Conservation (phyloP, 2,797 vertebrate genomes). For the Enteromius viviparus region DNA sequence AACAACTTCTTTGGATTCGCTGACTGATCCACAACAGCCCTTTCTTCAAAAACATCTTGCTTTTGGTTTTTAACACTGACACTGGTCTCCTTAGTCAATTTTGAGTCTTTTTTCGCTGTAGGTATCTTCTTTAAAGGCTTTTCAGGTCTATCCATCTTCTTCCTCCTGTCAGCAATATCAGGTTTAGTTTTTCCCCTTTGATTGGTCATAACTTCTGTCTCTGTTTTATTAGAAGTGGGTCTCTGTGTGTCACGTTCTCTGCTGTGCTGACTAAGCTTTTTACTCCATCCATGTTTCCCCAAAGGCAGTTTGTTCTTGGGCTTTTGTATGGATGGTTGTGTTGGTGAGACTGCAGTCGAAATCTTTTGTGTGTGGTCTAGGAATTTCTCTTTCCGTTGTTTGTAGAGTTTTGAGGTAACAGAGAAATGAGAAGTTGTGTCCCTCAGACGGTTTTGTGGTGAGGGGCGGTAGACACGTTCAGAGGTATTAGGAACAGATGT, state of each 20-base stretch:
- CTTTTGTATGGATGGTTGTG: slow-evolving; percentile 72
- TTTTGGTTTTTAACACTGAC: slow-evolving; percentile 79
- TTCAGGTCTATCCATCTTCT: slow-evolving; percentile 73
- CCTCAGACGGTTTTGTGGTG: slow-evolving; percentile 55
- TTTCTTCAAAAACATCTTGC: slow-evolving; percentile 68
- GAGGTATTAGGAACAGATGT: slow-evolving; percentile 56
- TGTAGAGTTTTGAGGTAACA: slow-evolving; percentile 47
- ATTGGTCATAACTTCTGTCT: slow-evolving; percentile 62
- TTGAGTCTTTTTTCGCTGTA: slow-evolving; percentile 74
- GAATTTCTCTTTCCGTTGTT: slow-evolving; percentile 75
- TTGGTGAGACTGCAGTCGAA: slow-evolving; percentile 59
- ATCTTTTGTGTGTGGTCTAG: slow-evolving; percentile 71
- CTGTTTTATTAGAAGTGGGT: slow-evolving; percentile 68
- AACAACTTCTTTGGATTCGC: slow-evolving; percentile 68
- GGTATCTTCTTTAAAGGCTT: slow-evolving; percentile 79
- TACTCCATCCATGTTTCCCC: slow-evolving; percentile 75
- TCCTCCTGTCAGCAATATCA: slow-evolving; percentile 74
- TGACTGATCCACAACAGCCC: slow-evolving; percentile 70
- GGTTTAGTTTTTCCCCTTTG: slow-evolving; percentile 75
- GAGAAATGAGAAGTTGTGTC: slow-evolving; percentile 53
- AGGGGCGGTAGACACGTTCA: slow-evolving; percentile 68
- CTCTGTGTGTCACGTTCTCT: slow-evolving; percentile 72
- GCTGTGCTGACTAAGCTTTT: slow-evolving; percentile 78
- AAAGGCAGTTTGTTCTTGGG: slow-evolving; percentile 74
- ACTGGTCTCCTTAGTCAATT: slow-evolving; percentile 77